Base-by-base conservation (phyloP, 2,113 vertebrate genomes). In the Oryzias melastigma region DNA sequence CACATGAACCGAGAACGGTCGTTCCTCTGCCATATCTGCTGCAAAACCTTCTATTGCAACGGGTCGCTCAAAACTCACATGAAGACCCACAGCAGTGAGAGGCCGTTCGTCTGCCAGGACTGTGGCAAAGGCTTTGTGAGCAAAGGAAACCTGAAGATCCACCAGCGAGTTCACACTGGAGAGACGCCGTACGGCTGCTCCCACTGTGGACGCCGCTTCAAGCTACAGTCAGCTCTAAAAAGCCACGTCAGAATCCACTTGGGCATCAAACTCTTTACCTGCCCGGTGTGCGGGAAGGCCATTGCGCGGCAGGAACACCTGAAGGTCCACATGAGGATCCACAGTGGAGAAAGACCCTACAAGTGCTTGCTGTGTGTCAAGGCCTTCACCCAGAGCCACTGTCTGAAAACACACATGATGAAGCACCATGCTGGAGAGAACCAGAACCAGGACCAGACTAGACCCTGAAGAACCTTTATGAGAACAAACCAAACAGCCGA, bases 141-240 rank as follows among this genome's bases (percentile, higher is more conserved):
- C 5, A 27, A 27, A 27, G 25, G 5, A 6, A 27, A 58, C 5
- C 49, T 58, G 1, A 76, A 51, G 22, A 25, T 16, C 0, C 68
- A 78, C 65, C 52, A 27, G 50, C 20, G 46, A 0, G 40, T 59
- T 1, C 78, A 78, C 51, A 73, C 72, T 0, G 62, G 57, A 0
- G 69, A 81, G 57, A 64, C 62, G 7, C 78, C 78, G 6, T 74
- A 59, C 17, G 50, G 46, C 29, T 84, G 82, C 61, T 47, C 59
- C 0, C 42, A 81, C 8, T 84, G 78, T n/a, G 82, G 82, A 0
- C 60, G 66, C 27, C 49, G 25, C 12, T 84, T 81, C 10, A 76
- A 73, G 1, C 53, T 35, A 7, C 70, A 58, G 27, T 68, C 17
- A 5, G 45, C 68, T 58, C 75, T 84, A 19, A 62, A 13, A 44